Evolutionary conservation across 2,113 vertebrate genomes (phyloP).

Genomic region (Lagenorhynchus albirostris): DNA sequence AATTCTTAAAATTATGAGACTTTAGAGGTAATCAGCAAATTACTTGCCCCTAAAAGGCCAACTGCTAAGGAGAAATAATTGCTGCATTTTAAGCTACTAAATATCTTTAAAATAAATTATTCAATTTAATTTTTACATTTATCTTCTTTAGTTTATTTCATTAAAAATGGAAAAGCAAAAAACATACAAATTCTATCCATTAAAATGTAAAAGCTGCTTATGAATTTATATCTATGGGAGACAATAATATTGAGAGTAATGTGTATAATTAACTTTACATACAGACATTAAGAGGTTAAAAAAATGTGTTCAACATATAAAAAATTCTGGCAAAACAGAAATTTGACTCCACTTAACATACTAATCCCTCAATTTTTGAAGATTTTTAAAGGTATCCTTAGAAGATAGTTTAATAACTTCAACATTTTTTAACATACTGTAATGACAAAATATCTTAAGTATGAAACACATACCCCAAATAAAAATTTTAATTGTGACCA

Average conservation of each 20-base stretch:
- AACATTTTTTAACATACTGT: not conserved
- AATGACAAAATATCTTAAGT: not conserved
- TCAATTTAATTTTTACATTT: slow-evolving; percentile 38
- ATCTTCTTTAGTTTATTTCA: slow-evolving; percentile 27
- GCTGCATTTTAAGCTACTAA: slow-evolving; percentile 37
- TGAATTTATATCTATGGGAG: not conserved
- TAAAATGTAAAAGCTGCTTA: not conserved
- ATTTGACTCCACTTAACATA: not conserved
- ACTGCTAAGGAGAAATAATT: slow-evolving; percentile 34
- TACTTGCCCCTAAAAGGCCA: slow-evolving; percentile 18
- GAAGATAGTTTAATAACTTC: not conserved
- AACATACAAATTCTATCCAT: not conserved
- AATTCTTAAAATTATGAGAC: slow-evolving; percentile 44
- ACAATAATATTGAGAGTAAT: slow-evolving; percentile 34
- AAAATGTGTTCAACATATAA: slow-evolving; percentile 3
- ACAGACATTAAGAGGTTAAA: not conserved
- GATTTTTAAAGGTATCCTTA: slow-evolving; percentile 22
- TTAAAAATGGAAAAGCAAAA: slow-evolving; percentile 8
- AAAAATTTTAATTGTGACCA: not conserved
- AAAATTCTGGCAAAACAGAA: not conserved
- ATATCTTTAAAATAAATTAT: slow-evolving; percentile 39
- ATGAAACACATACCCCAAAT: not conserved
- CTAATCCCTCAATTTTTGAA: not conserved
- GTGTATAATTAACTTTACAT: slow-evolving; percentile 12
- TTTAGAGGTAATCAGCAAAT: slow-evolving; percentile 42